Evolutionary conservation across 2,888 invertebrate species (phyloP), one percentile per base, ranked within the genome.

Genomic region (Lepidonotus clava): DNA sequence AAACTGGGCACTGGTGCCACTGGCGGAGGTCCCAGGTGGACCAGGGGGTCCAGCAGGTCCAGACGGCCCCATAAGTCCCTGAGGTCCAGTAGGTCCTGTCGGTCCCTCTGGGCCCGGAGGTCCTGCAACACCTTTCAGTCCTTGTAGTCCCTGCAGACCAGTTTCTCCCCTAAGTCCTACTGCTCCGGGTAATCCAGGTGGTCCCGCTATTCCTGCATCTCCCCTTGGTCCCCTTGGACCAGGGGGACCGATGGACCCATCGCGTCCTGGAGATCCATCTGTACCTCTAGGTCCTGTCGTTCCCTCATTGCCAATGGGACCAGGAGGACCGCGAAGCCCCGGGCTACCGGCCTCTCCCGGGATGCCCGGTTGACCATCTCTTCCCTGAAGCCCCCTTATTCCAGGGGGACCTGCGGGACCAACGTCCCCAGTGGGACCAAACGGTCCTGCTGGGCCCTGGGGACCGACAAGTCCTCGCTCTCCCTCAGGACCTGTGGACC

Each of bases 191-290:
- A 67, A 28, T 32, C 88, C 88, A 34, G 53, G 38, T 5, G 84
- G 8, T 24, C 84, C 84, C 56, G 36, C 8, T 11, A 4, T 11
- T 6, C 84, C 84, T 32, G 56, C 18, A n/a, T 14, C 11, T 8
- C 84, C 84, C 34, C 18, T 46, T 32, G 5, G 4, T 11, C 84
- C 84, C 8, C 28, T 18, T 28, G 84, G 38, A n/a, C 88, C 88
- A 34, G 34, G 24, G 14, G n/a, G 83, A 61, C 89, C 89, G 46
- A 21, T 40, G 28, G 51, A 34, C 40, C 88, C 88, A 46, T 40
- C 67, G 38, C 67, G 14, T 0, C 87, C 87, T 56, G 46, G 24
- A 41, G 85, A 34, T 84, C 88, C 87, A 21, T 83, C 51, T 11
- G 85, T 83, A 21, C 88, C 88, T 67, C 38, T 40, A 28, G 28